Evolutionary conservation across 2,888 invertebrate genomes (phyloP), one percentile per base, ranked within the genome.

Genomic region (Resseliella maxima): DNA sequence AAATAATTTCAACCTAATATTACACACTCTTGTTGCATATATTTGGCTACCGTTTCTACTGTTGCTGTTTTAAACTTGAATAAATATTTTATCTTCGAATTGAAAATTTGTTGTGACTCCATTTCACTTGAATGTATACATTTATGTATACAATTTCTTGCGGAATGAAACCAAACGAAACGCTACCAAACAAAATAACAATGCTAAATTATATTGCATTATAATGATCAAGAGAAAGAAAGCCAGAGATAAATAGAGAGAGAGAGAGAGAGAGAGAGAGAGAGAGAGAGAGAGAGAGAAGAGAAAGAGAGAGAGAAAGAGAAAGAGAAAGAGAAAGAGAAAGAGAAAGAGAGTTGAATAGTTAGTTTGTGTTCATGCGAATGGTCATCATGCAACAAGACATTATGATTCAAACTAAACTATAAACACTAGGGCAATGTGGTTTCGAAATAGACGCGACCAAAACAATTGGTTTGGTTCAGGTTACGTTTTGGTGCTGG

Each of bases 41-140:
- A 72, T 72, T 72, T 72, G 31, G 72, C 15, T 72, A 31, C 72
- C 72, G 31, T 72, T 72, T 72, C 72, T 72, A 72, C 27, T 35
- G 72, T 72, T 72, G 72, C 72, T 72, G 72, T 72, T 72, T 72
- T 72, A 31, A 72, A 72, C 72, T 72, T 72, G 72, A 72, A 72
- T 72, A 72, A 72, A 72, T 72, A 72, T 72, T 72, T 72, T 72
- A 72, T 72, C 72, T 72, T 59, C 15, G 72, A 72, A 72, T 72
- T 72, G 72, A 72, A 72, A 72, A 72, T 72, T 31, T 59, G 59
- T 59, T 24, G 59, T 35, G 72, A 72, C 72, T 72, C 72, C 72
- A 72, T 72, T 72, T 72, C 72, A 72, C 72, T 59, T 59, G 59
- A 59, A 59, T 27, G 59, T 59, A 72, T 72, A n/a, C n/a, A n/a